Evolutionary conservation across 2,888 invertebrate species (phyloP).

Genomic region (Zelleria hepariella): DNA sequence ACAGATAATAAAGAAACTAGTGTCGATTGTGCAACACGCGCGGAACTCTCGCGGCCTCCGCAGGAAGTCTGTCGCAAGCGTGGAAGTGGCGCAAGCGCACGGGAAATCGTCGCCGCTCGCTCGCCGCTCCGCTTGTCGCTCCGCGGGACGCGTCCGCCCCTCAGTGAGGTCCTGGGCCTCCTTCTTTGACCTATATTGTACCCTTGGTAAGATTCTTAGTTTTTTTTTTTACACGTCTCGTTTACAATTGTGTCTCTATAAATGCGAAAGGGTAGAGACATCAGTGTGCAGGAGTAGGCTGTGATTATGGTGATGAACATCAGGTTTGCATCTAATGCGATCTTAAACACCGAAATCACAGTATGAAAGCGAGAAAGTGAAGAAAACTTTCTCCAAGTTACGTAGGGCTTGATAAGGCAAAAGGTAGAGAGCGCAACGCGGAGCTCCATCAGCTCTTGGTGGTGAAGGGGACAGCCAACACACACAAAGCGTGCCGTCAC

Average conservation of each 20-base stretch:
- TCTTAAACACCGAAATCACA: no score
- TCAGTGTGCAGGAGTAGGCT: no score
- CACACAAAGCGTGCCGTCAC: constrained; percentile 44
- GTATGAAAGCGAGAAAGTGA: not conserved
- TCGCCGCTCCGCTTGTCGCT: constrained; percentile 28
- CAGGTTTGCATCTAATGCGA: not conserved
- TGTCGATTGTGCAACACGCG: constrained; percentile 57
- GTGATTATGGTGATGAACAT: not conserved
- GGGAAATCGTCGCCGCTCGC: constrained; percentile 48
- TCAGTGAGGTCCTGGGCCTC: not conserved
- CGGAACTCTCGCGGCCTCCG: constrained; percentile 58
- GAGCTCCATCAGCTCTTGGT: constrained; percentile 28
- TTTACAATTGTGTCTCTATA: not conserved
- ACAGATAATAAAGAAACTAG: constrained; percentile 38
- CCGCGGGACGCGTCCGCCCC: constrained; percentile 30
- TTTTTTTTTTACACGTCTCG: not conserved
- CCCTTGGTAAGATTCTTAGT: constrained; percentile 33
- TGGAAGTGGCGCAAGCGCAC: constrained; percentile 66
- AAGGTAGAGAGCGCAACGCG: not conserved
- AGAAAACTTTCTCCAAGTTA: not conserved
- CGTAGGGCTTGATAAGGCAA: not conserved
- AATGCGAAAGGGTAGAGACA: no score
- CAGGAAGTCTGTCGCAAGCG: constrained; percentile 67
- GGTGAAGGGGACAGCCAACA: constrained; percentile 54
- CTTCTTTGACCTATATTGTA: constrained; percentile 26